Evolutionary conservation across 2,888 invertebrate species (phyloP).

Genomic region (Diarsia dahlii): DNA sequence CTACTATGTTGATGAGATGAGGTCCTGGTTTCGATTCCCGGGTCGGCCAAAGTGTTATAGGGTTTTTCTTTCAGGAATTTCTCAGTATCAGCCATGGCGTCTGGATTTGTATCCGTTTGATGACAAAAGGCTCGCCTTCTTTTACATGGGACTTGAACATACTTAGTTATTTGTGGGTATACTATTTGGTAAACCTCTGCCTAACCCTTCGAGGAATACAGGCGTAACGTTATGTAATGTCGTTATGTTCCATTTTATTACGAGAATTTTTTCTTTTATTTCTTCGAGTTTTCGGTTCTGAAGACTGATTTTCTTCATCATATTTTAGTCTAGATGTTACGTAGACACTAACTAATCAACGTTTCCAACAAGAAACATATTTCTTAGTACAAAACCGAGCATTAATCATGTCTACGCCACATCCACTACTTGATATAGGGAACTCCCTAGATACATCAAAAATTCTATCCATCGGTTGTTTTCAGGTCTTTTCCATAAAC

Average conservation of each 20-base stretch:
- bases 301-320: background rate
- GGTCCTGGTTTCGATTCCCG: too few species aligned
- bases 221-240: too few species aligned
- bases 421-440: conserved; percentile 54
- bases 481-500: conserved; percentile 38
- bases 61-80: too few species aligned
- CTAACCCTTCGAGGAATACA: too few species aligned
- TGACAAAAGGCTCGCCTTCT: too few species aligned
- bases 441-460: conserved; percentile 66
- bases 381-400: conserved; percentile 51
- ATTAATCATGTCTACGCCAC: conserved; percentile 63
- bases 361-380: conserved; percentile 40
- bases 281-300: background rate
- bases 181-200: too few species aligned
- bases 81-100: too few species aligned
- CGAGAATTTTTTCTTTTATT: background rate
- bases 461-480: conserved; percentile 59
- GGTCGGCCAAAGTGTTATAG: too few species aligned
- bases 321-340: background rate
- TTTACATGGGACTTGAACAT: too few species aligned
- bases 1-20: too few species aligned
- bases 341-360: conserved; percentile 51
- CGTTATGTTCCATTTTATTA: background rate
- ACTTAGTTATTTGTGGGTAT: too few species aligned
- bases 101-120: too few species aligned